Evolutionary conservation across 92 coral and sea anemone genomes (phyloP).

Genomic region (Actinernus sp.): DNA sequence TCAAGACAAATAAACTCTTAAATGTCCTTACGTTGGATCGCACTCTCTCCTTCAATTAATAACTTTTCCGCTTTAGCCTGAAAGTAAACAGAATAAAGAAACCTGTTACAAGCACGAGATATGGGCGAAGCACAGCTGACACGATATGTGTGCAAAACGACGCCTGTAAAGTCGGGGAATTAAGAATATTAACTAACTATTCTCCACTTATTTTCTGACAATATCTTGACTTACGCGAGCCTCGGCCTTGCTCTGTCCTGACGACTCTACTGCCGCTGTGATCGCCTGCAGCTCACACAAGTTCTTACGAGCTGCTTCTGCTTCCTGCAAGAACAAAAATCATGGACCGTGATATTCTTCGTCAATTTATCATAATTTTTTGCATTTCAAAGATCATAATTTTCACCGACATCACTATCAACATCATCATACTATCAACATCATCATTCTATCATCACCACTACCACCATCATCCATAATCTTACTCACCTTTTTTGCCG

Average conservation of each 20-base stretch:
- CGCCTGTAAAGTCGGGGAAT: no score
- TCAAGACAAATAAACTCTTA: no score
- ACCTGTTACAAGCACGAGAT: no score
- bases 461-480: no score
- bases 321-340: constrained; percentile 61
- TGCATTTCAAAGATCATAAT: background rate
- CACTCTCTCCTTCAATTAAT: constrained; percentile 91
- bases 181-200: no score
- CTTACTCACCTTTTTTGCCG: no score
- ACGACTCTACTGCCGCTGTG: constrained; percentile 95
- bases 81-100: no score
- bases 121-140: no score
- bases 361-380: background rate
- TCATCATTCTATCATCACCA: background rate
- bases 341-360: background rate
- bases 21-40: constrained; percentile 71
- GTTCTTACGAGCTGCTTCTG: constrained; percentile 87
- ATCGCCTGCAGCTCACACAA: constrained; percentile 85
- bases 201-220: no score
- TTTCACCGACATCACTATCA: background rate
- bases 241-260: constrained; percentile 96
- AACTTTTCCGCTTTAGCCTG: constrained; percentile 93
- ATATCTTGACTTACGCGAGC: constrained; percentile 92
- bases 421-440: constrained; percentile 6
- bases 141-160: no score